Evolutionary conservation across 2,888 invertebrate genomes (phyloP).

Genomic region (Papilio gigon): DNA sequence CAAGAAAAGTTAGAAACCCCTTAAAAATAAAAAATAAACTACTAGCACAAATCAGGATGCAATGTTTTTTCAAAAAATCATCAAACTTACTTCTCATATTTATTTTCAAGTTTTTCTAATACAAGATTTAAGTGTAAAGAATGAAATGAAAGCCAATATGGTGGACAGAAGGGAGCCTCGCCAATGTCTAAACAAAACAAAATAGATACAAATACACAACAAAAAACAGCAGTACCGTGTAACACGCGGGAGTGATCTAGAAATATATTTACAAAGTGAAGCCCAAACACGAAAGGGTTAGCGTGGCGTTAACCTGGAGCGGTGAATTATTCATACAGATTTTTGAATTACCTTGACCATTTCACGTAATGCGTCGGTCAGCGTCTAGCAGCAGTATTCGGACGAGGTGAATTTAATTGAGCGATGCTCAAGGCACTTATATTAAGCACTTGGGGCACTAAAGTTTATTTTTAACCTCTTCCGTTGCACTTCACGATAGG

Average conservation of each 20-base stretch:
- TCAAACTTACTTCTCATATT: no score
- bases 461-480: constrained; percentile 70
- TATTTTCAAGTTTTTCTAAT: no score
- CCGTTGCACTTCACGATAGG: constrained; percentile 73
- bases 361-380: constrained; percentile 74
- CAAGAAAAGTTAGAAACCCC: no score
- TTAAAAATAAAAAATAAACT: no score
- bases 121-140: no score
- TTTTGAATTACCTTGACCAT: constrained; percentile 80
- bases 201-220: constrained; percentile 27
- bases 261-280: constrained; percentile 76
- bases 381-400: constrained; percentile 59
- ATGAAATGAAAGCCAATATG: constrained; percentile 7
- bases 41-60: no score
- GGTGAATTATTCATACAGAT: constrained; percentile 74
- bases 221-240: constrained; percentile 18
- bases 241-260: constrained; percentile 65
- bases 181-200: constrained; percentile 33
- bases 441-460: constrained; percentile 57
- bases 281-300: constrained; percentile 76
- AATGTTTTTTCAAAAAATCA: no score
- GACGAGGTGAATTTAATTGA: constrained; percentile 59
- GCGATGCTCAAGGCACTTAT: constrained; percentile 65
- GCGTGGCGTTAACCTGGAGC: constrained; percentile 71
- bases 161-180: constrained; percentile 20